Evolutionary conservation across 2,113 vertebrate genomes (phyloP), one percentile per base, ranked within the genome.

Genomic region (Tachysurus fulvidraco): DNA sequence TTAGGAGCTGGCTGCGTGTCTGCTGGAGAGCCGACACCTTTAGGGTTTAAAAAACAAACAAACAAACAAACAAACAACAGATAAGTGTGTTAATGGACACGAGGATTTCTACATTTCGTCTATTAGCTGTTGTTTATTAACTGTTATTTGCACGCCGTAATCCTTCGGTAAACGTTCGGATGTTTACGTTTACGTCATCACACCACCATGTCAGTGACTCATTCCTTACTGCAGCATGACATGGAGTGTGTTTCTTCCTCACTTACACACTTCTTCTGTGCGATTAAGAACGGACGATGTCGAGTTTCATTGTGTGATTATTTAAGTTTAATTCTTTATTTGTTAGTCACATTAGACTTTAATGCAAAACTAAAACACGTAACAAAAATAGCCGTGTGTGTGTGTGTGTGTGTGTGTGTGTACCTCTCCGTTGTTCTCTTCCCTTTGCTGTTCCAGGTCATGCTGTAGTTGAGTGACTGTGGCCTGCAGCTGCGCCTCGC

Each of bases 1-100:
- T 95, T 79, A 95, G 93, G 83, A 95, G 93, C 91, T 95, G 94
- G 41, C 94, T 93, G 62, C 93, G 93, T 2, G 90, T 94, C 89
- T 95, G 92, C 90, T 95, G 94, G 86, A 95, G 88, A 2, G 91
- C 93, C 30, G 93, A 93, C 85, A 95, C 85, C 95, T 95, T 90
- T 0, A 59, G 12, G 59, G 23, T 10, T 36, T 25, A 14, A 57
- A n/a, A 17, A 28, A 78, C 3, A 28, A 10, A 52, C 11, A 5
- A 25, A 46, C 21, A 5, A 5, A 30, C 36, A 17, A 16, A 69
- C 1, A 36, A 12, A 3, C 2, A 6, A 5, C 2, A 19, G 62
- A 65, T 13, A 30, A 14, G 36, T 1, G 59, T 16, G 57, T 59
- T 16, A 59, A 59, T 19, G 57, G 19, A 16, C 13, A 36, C 2